Conservation (phyloP, 2,113 vertebrate genomes). For the Vireo altiloquus region DNA sequence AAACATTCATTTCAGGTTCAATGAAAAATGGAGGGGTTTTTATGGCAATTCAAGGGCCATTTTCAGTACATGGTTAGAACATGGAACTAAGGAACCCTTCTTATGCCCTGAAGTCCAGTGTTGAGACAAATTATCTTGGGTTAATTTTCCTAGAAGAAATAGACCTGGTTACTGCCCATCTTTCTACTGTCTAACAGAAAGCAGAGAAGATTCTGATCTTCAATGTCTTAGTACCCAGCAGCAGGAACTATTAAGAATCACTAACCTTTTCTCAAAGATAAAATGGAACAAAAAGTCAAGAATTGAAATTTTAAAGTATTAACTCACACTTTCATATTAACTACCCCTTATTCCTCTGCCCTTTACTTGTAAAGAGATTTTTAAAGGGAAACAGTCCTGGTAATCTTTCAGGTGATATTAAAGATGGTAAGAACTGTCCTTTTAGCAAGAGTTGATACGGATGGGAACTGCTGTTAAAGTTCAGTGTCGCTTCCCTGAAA, state of each 20-base stretch:
- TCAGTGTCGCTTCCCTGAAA: not conserved
- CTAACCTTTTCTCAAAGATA: not conserved
- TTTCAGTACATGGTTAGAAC: not conserved
- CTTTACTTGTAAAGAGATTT: not conserved
- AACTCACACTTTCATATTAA: not conserved
- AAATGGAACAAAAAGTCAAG: not conserved
- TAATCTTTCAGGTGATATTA: not conserved
- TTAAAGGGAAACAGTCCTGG: not conserved
- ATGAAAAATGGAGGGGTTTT: not conserved
- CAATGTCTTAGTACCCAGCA: not conserved
- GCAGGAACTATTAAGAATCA: not conserved
- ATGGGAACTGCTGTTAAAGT: not conserved
- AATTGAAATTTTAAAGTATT: not conserved
- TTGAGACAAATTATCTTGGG: not conserved
- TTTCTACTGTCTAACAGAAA: not conserved
- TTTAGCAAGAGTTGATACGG: not conserved
- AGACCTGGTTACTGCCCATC: not conserved
- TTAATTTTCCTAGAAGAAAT: not conserved
- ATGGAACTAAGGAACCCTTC: not conserved
- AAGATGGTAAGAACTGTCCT: not conserved
- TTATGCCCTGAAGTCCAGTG: not conserved
- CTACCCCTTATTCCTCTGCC: not conserved
- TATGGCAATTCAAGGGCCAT: not conserved
- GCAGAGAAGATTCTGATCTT: not conserved
- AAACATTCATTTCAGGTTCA: not conserved